A percentile compares a stretch with the other conserved stretches of the same genome.
phyloP scores from a whole-genome alignment of 2,113 vertebrate species.

The Chroicocephalus ridibundus region DNA sequence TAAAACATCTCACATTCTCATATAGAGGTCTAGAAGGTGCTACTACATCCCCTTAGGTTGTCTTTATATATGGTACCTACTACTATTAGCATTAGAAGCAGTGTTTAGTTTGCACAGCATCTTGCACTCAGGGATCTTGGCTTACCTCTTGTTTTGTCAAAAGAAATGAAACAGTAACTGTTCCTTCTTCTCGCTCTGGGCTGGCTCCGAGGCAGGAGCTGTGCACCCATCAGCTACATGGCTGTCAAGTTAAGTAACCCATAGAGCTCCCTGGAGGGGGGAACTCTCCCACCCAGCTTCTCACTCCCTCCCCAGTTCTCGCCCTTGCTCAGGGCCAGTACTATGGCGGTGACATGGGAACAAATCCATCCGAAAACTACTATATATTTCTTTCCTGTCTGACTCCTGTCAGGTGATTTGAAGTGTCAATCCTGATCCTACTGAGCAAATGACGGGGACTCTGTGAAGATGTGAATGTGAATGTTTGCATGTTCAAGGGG shows the following conservation, averaged over 20 bases:
- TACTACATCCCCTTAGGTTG: neutral
- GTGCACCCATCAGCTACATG: neutral
- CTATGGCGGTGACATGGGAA: neutral
- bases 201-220: neutral
- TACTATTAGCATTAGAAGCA: neutral
- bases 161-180: neutral
- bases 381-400: neutral
- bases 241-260: neutral
- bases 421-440: neutral
- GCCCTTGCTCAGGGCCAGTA: fast-evolving
- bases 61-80: neutral
- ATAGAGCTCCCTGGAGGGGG: neutral
- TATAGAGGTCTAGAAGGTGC: neutral
- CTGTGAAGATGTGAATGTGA: neutral
- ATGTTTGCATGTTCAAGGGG: neutral
- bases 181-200: neutral
- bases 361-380: neutral
- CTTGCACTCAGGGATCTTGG: neutral
- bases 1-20: neutral
- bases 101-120: neutral
- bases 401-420: neutral
- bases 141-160: neutral
- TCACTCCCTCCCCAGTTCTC: neutral
- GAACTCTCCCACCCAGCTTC: neutral
- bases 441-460: neutral